Conservation (phyloP, 2,113 vertebrate species). For the Datnioides undecimradiatus region DNA sequence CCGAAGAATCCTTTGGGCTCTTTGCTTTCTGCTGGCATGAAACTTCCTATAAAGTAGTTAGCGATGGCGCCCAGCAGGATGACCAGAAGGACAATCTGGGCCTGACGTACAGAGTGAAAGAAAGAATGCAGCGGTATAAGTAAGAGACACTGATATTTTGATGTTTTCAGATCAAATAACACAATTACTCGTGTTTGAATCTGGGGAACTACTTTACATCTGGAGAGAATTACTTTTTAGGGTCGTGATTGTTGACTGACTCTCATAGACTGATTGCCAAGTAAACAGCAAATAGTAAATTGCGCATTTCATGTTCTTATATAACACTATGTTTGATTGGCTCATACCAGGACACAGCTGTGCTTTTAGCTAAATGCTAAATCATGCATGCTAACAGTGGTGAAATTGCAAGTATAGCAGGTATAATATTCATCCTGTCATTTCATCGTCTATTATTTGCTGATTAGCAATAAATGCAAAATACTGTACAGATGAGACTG, state of each 20-base stretch:
- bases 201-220: background rate
- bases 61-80: conserved; percentile 91
- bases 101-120: conserved; percentile 73
- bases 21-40: conserved; percentile 91
- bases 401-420: background rate
- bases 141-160: background rate
- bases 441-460: background rate
- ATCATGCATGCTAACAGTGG: background rate
- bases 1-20: conserved; percentile 94
- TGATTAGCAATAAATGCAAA: background rate
- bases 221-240: background rate
- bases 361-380: no score
- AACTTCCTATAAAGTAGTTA: conserved; percentile 93
- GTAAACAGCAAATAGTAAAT: no score
- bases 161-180: background rate
- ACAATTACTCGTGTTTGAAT: background rate
- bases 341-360: no score
- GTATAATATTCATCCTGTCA: background rate
- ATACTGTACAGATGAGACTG: background rate
- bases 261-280: no score
- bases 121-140: background rate
- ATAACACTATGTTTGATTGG: no score
- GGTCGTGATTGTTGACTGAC: background rate
- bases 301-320: no score
- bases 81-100: conserved; percentile 94